Base-by-base conservation (phyloP, 2,888 invertebrate genomes). In the Volucella zonaria region DNA sequence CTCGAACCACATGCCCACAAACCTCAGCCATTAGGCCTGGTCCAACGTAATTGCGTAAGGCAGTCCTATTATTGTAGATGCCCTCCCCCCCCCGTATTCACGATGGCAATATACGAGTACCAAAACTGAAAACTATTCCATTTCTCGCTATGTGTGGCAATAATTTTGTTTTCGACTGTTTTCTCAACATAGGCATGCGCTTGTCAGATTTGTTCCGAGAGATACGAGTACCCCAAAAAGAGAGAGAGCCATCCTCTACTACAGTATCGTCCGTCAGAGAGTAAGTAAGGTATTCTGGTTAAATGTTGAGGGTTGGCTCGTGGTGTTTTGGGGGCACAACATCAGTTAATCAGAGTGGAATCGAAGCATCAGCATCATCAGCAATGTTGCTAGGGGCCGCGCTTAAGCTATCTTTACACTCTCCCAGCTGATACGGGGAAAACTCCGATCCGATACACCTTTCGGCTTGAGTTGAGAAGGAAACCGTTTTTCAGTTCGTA, bases 31-130 rank as follows among this genome's bases (percentile, higher is more conserved):
- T 47, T 52, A 14, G 58, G 56, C 52, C 59, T 49, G 62, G 75
- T 71, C 81, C 79, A 67, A 67, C 79, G 62, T 87, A 85, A 82
- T 82, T 82, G 87, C 68, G 76, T 79, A 61, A 76, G 73, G 59
- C 59, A 2, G 40, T 54, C 54, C 15, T 2, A 54, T 38, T 38
- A n/a, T n/a, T n/a, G n/a, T n/a, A 8, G 12, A 61, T 12, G 31
- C 2, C 43, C 9, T 10, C 11, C 40, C 51, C n/a, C n/a, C n/a
- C n/a, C n/a, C n/a, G n/a, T n/a, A 2, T 31, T 31, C 6, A n/a
- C 6, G 31, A 6, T 8, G n/a, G 31, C 8, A 6, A n/a, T 6
- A 12, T n/a, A 11, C 31, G 14, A 4, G 18, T 23, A 23, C 2
- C 18, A 23, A 59, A 8, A 54, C 38, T 31, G 18, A 10, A 18